A percentile compares a stretch with the other conserved stretches of the same genome.
phyloP scores from a whole-genome alignment of 2,888 invertebrate genomes.

The Germaria angustata region DNA sequence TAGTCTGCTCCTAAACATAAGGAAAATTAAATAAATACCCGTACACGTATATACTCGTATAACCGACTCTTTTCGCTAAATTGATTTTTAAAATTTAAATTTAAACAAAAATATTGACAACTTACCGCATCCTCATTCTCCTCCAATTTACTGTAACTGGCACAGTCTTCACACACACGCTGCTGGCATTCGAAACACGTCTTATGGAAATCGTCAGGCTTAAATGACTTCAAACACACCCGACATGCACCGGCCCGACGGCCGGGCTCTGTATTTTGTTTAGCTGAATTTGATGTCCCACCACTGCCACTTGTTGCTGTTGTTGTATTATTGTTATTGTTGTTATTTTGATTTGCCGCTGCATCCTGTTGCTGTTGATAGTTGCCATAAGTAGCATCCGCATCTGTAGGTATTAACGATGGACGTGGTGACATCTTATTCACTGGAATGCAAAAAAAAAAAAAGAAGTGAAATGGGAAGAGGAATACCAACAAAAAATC shows the following conservation, averaged over 20 bases:
- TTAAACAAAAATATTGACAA: too few relatives aligned
- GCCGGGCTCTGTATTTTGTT: constrained; percentile 82
- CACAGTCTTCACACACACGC: constrained; percentile 95
- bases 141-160: constrained; percentile 92
- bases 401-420: constrained; percentile 81
- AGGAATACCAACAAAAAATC: too few relatives aligned
- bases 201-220: constrained; percentile 92
- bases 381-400: constrained; percentile 73
- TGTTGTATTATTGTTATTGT: constrained; percentile 75
- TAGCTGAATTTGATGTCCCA: constrained; percentile 70
- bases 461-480: not conserved
- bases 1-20: too few relatives aligned
- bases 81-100: too few relatives aligned
- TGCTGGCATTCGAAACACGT: constrained; percentile 94
- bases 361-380: constrained; percentile 79
- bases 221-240: constrained; percentile 93
- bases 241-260: constrained; percentile 89
- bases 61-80: too few relatives aligned
- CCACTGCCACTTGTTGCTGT: constrained; percentile 67
- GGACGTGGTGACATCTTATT: constrained; percentile 87
- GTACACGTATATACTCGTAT: too few relatives aligned
- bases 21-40: too few relatives aligned
- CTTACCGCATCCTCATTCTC: constrained; percentile 90
- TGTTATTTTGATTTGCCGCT: constrained; percentile 78
- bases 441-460: constrained; percentile 80